Evolutionary conservation across 2,888 invertebrate genomes (phyloP).

Genomic region (Sesia apiformis): DNA sequence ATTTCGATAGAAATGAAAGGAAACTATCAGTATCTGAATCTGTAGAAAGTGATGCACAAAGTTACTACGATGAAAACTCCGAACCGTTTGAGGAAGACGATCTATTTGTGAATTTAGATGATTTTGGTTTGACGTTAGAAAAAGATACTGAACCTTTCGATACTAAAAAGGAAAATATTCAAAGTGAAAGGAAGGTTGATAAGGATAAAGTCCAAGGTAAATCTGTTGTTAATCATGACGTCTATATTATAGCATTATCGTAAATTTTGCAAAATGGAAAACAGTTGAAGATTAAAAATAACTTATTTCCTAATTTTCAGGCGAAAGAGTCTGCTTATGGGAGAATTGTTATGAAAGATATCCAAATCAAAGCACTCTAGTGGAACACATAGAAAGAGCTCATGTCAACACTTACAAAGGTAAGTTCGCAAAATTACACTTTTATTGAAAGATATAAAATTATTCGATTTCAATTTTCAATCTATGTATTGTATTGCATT

Average conservation of each 20-base stretch:
- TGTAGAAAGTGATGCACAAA: conserved; percentile 59
- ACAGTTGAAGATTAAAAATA: not conserved
- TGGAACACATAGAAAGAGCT: conserved; percentile 87
- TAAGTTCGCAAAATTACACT: conserved; percentile 16
- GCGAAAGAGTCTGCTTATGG: conserved; percentile 84
- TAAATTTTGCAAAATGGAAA: not conserved
- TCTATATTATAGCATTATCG: not conserved
- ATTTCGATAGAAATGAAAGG: conserved; percentile 45
- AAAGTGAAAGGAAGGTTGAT: conserved; percentile 30
- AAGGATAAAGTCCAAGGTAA: conserved; percentile 53
- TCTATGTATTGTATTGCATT: too few species aligned
- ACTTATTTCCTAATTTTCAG: conserved; percentile 29
- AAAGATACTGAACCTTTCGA: conserved; percentile 22
- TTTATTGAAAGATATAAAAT: too few species aligned
- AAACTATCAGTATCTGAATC: conserved; percentile 60
- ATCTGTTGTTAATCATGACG: not conserved
- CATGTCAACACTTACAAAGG: conserved; percentile 91
- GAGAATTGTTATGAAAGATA: conserved; percentile 87
- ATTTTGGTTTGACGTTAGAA: conserved; percentile 54
- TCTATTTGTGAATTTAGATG: conserved; percentile 61
- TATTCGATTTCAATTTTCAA: too few species aligned
- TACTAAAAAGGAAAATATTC: conserved; percentile 10
- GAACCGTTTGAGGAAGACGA: conserved; percentile 63
- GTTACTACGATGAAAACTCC: conserved; percentile 61
- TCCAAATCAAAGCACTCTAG: conserved; percentile 84